Evolutionary conservation across 2,113 vertebrate species (phyloP), one percentile per base, ranked within the genome.

Genomic region (Dryoscopus gambensis): DNA sequence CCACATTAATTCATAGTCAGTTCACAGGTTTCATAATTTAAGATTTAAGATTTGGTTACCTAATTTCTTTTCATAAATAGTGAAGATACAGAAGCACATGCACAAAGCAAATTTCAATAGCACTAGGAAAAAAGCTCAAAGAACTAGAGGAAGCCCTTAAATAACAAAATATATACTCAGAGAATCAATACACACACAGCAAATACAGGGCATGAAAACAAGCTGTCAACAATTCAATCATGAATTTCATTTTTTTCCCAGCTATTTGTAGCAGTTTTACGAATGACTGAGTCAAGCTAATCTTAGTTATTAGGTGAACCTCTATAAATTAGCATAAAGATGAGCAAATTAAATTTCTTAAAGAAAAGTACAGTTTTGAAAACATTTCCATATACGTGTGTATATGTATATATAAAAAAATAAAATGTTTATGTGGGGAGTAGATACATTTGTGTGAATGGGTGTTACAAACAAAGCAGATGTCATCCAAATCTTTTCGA

Each of bases 61-160:
- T 50, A 21, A 67, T 50, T 50, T 15, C 17, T 56, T 73, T 79
- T 70, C 2, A 9, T 24, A 69, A 62, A 5, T 25, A 57, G 11
- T 57, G 73, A 89, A 70, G 18, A 31, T 27, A 10, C 4, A 57
- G 12, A 42, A 73, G 15, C 8, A 52, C 10, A 44, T 21, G 33
- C 6, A 67, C 6, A 62, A 70, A 44, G 8, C 5, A n/a, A 73
- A 87, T 74, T 40, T 89, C 63, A 77, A 25, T 7, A 70, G 4
- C 4, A 23, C 5, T 23, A 40, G 27, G 13, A 2, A 17, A 11
- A 74, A 84, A 55, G 8, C 5, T 78, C 57, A 22, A 92, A 52
- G 14, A 93, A n/a, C 1, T 1, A 78, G 9, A 1, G 31, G 3
- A 2, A 52, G 3, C 1, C 25, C 14, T 81, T 74, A n/a, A 57